A percentile compares a stretch with the other conserved stretches of the same genome.
These are phyloP conservation scores for Cydia strobilella DNA, from an alignment of 1,140 invertebrate genomes.

Conservation along the genomic window DNA sequence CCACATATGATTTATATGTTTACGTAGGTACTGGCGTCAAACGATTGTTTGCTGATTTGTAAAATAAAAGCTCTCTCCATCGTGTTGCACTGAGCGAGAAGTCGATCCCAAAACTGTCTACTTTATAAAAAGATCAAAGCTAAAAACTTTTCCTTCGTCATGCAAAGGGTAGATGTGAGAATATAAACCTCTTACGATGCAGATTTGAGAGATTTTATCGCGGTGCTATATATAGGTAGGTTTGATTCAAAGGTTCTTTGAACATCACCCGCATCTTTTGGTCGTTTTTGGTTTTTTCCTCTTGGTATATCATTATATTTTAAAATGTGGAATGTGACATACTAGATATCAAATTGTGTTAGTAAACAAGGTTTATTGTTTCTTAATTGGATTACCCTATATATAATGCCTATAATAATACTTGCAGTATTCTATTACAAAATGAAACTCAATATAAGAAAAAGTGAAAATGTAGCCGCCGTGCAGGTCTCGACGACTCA, in stretches of 20 bases:
- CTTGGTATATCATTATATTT: too few species aligned
- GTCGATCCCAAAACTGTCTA: conserved; percentile 15
- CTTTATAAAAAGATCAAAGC: conserved; percentile 8
- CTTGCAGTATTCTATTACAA: too few species aligned
- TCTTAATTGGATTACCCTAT: too few species aligned
- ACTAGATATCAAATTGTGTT: too few species aligned
- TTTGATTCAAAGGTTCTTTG: conserved; percentile 14
- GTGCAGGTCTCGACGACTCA: too few species aligned
- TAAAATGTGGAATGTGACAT: too few species aligned
- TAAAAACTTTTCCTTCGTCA: conserved; percentile 13
- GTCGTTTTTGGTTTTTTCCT: background rate
- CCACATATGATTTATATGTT: background rate
- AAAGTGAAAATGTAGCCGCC: too few species aligned
- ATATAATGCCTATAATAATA: too few species aligned
- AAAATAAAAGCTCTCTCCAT: conserved; percentile 2
- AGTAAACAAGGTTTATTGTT: too few species aligned
- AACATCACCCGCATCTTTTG: background rate
- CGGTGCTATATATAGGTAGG: too few species aligned
- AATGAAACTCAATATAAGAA: too few species aligned
- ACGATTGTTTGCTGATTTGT: background rate
- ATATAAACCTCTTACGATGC: conserved; percentile 24
- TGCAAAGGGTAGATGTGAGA: conserved; percentile 9
- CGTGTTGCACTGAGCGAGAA: background rate
- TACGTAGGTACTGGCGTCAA: background rate
- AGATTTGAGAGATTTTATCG: conserved; percentile 8